Percentiles rank a stretch among this genome's conserved stretches.
These are phyloP conservation scores for Anas bernieri DNA, from an alignment of 2,797 vertebrate genomes.

Conservation along the genomic window DNA sequence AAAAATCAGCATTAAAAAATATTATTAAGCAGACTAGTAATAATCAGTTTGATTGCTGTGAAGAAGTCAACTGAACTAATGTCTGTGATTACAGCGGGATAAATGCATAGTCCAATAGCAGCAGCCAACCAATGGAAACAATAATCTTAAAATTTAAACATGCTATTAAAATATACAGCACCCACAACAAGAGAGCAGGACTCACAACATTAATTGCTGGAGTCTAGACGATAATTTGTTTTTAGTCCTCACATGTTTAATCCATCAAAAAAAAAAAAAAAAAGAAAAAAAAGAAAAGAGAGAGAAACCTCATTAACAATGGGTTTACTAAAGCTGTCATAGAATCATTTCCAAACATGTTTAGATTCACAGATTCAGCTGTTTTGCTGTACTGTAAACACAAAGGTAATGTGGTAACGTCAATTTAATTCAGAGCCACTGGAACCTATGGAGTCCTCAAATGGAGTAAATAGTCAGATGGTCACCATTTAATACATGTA, in stretches of 20 bases:
- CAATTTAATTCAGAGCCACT: background rate
- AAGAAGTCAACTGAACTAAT: slow-evolving; percentile 45
- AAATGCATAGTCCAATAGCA: slow-evolving; percentile 38
- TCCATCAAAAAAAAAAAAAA: background rate
- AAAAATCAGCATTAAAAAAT: slow-evolving; percentile 53
- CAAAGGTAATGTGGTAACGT: background rate
- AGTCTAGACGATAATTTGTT: slow-evolving; percentile 34
- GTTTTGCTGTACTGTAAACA: slow-evolving; percentile 31
- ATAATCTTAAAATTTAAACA: slow-evolving; percentile 56
- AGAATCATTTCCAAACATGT: slow-evolving; percentile 4
- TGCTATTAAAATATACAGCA: slow-evolving; percentile 63
- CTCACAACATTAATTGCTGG: slow-evolving; percentile 31
- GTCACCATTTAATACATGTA: background rate
- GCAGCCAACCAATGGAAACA: slow-evolving; percentile 39
- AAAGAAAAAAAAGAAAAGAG: background rate
- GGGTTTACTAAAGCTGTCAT: slow-evolving; percentile 17
- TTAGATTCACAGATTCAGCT: slow-evolving; percentile 47
- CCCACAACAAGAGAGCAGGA: slow-evolving; percentile 40
- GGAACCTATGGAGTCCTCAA: background rate
- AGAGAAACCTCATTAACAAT: background rate
- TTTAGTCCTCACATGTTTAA: slow-evolving; percentile 11
- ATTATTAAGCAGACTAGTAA: slow-evolving; percentile 66
- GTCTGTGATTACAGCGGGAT: slow-evolving; percentile 20
- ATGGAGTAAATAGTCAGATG: background rate
- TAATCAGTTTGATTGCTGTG: slow-evolving; percentile 58